Conservation (phyloP, 2,113 vertebrate genomes). For the Heterotis niloticus region DNA sequence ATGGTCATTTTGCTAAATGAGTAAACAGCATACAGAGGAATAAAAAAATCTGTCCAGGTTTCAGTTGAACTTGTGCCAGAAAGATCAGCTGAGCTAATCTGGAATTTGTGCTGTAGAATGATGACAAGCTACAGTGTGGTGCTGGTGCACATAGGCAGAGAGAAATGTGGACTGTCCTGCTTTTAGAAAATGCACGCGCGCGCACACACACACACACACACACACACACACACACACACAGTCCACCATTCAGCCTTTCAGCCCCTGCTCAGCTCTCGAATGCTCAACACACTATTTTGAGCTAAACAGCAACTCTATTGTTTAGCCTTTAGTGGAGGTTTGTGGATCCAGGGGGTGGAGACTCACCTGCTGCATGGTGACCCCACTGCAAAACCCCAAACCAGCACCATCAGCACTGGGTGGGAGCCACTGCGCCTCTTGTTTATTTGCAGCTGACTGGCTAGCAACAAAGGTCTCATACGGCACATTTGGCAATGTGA, state of each 20-base stretch:
- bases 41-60: no score
- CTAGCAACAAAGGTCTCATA: not conserved
- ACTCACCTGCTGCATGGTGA: not conserved
- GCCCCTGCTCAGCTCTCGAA: not conserved
- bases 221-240: no score
- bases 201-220: no score
- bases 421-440: not conserved
- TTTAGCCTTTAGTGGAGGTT: not conserved
- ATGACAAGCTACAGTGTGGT: no score
- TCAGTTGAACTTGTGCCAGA: no score
- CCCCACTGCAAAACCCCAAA: not conserved
- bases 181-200: no score
- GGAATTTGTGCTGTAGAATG: no score
- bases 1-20: no score
- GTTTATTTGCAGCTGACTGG: not conserved
- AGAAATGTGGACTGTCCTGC: no score
- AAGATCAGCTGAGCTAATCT: no score
- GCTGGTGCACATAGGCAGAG: no score
- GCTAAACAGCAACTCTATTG: constrained; percentile 25
- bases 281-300: not conserved
- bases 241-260: not conserved
- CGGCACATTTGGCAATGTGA: not conserved
- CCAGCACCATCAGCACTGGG: not conserved
- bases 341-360: not conserved
- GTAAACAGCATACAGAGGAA: no score